Evolutionary conservation across 1,140 invertebrate genomes (phyloP).

Genomic region (Cryptotermes secundus): DNA sequence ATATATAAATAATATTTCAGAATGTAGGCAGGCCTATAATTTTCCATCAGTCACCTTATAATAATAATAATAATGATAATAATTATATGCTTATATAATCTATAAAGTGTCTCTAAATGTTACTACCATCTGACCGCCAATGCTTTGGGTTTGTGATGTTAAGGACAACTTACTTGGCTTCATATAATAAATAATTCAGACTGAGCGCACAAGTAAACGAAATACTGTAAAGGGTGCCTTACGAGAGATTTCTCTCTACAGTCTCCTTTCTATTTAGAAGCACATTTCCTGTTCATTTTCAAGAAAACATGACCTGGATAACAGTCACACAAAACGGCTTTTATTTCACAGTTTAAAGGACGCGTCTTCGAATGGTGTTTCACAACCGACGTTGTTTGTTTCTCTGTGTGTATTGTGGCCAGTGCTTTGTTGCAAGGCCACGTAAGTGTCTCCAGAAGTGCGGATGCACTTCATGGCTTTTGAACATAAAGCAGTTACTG

Average conservation of each 20-base stretch:
- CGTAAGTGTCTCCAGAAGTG: no score
- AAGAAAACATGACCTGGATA: no score
- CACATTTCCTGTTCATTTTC: background rate
- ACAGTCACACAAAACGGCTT: no score
- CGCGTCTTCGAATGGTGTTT: no score
- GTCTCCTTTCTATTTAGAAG: no score
- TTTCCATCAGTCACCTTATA: slow-evolving; percentile 11
- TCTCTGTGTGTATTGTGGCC: no score
- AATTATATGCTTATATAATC: background rate
- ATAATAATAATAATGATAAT: background rate
- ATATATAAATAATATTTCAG: background rate
- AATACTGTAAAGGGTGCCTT: background rate
- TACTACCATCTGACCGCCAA: background rate
- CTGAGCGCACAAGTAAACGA: background rate
- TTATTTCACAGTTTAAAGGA: no score
- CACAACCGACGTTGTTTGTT: no score
- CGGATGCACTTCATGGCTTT: no score
- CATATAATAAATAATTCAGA: no score
- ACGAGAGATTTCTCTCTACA: background rate
- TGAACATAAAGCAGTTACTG: no score
- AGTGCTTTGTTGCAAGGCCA: no score
- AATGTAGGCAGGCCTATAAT: background rate
- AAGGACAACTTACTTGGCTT: background rate
- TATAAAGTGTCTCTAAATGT: background rate
- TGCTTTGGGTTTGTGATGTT: background rate